Evolutionary conservation across 2,113 vertebrate species (phyloP), one percentile per base, ranked within the genome.

Genomic region (Eurypyga helias): DNA sequence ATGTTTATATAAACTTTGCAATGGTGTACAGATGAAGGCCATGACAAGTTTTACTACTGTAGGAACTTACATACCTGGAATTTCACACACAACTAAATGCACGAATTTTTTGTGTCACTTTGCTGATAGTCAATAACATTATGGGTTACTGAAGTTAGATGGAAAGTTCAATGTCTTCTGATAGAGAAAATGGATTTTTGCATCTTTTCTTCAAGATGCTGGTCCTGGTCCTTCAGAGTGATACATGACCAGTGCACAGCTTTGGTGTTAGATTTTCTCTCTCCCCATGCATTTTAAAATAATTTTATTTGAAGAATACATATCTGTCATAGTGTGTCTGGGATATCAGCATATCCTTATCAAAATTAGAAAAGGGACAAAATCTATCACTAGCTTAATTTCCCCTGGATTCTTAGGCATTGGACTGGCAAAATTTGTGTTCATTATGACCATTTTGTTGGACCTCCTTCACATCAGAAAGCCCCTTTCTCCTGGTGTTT

Each of bases 221-320:
- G 11, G 29, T 38, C 15, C 6, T 69, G 5, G 3, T 51, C 17
- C 33, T 73, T 88, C 21, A 65, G 38, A 72, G 15, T 17, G 4
- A 7, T 48, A 48, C 2, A 1, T 11, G 3, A 86, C 26, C 1
- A 43, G 2, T 24, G 6, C 20, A 48, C 2, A 76, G 13, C 8
- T 13, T 83, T n/a, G 34, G 3, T 24, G 10, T 17, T 46, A 6
- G 14, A 62, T 65, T 88, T 55, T 60, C 9, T 62, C 18, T 58
- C 55, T 58, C 19, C 14, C 19, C 21, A 70, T 8, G 7, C 3
- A 25, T 36, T 78, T 65, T 73, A 31, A 77, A 48, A 28, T 51
- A 0, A 33, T 43, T 3, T 18, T 52, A 48, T 69, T 24, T 75
- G 23, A 87, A 80, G 43, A 89, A 33, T 5, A 6, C 23, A 3